phyloP scores from a whole-genome alignment of 2,113 vertebrate species.

The Cathartes aura region DNA sequence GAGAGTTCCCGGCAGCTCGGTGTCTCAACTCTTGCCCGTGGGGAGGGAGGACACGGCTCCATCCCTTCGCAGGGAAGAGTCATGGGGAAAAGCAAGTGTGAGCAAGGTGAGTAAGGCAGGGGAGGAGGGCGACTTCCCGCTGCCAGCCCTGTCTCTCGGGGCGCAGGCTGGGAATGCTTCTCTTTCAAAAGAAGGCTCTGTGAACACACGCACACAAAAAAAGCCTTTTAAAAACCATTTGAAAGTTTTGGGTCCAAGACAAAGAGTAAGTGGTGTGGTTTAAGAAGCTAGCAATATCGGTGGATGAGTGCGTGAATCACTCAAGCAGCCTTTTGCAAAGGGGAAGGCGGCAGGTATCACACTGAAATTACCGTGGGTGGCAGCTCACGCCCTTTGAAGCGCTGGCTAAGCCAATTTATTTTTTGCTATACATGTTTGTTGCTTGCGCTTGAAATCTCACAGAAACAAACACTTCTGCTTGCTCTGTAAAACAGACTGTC shows the following conservation, averaged over 20 bases:
- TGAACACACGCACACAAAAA: background rate
- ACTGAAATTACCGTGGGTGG: background rate
- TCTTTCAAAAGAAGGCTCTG: background rate
- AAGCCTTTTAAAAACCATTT: background rate
- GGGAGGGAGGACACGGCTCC: background rate
- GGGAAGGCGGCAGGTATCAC: background rate
- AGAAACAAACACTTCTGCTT: background rate
- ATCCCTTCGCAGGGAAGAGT: background rate
- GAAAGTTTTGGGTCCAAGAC: background rate
- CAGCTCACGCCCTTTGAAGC: background rate
- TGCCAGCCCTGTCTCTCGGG: background rate
- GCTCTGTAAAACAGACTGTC: background rate
- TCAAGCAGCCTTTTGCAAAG: background rate
- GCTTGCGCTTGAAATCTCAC: background rate
- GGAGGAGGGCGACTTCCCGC: background rate
- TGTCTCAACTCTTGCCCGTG: rapidly evolving
- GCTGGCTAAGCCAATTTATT: background rate
- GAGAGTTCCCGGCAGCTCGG: rapidly evolving
- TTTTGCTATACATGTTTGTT: background rate
- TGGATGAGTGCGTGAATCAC: background rate
- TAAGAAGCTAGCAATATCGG: background rate
- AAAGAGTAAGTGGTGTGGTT: background rate
- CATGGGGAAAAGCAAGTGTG: background rate
- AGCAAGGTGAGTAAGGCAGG: background rate
- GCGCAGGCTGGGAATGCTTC: background rate